These are phyloP conservation scores for Phrynocephalus versicolor DNA, from an alignment of 2,113 vertebrate species.

Conservation along the genomic window DNA sequence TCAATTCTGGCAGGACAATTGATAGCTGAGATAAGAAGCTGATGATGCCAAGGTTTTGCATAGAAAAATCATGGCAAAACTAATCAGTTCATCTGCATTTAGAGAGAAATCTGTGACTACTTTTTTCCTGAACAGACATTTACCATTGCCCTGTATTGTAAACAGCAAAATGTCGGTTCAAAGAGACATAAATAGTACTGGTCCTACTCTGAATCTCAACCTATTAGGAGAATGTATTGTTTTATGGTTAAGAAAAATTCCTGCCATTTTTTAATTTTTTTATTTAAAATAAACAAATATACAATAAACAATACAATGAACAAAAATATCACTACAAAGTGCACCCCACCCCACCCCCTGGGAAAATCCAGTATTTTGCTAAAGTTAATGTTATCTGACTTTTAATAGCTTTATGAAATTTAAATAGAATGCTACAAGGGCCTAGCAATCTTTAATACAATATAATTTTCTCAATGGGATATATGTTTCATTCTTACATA, in stretches of 20 bases:
- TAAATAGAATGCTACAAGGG: background rate
- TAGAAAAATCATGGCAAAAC: slow-evolving; percentile 56
- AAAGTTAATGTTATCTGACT: background rate
- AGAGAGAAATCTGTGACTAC: slow-evolving; percentile 78
- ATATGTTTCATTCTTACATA: background rate
- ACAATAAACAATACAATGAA: no score
- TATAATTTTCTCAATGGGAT: background rate
- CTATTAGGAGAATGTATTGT: background rate
- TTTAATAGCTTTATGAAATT: background rate
- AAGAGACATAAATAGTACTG: background rate
- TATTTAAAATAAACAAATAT: no score
- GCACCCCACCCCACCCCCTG: no score
- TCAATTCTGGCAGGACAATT: slow-evolving; percentile 76
- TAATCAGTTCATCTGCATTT: slow-evolving; percentile 78
- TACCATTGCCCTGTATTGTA: background rate
- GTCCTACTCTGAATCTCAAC: background rate
- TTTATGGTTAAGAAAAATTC: background rate
- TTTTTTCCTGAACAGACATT: background rate
- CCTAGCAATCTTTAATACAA: background rate
- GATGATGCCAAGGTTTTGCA: slow-evolving; percentile 64
- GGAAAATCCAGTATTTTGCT: no score
- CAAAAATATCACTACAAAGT: no score
- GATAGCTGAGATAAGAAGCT: slow-evolving; percentile 79
- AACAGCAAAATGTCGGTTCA: background rate
- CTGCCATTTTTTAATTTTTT: no score